These are phyloP conservation scores for Formica exsecta DNA, from an alignment of 1,140 invertebrate species.

Conservation along the genomic window DNA sequence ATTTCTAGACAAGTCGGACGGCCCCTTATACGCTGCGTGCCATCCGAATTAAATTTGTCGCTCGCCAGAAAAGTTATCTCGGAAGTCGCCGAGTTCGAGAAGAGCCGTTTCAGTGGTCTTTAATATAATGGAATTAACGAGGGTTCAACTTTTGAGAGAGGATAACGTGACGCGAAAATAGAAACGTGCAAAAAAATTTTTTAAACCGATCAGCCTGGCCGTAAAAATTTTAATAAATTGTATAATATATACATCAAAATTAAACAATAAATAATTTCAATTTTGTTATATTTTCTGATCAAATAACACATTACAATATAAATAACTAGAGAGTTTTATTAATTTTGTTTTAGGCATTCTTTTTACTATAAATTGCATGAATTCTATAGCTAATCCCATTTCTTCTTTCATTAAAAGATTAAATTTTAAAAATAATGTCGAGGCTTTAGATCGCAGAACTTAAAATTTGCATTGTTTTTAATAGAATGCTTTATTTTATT, in stretches of 20 bases:
- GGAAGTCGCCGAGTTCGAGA: constrained; percentile 1
- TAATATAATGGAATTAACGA: constrained; percentile 41
- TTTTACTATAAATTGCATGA: too few species aligned
- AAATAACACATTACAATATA: not conserved
- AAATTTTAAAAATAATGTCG: not conserved
- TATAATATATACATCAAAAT: not conserved
- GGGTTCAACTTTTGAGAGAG: constrained; percentile 3
- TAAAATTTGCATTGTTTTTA: not conserved
- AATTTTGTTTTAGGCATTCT: not conserved
- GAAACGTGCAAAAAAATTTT: not conserved
- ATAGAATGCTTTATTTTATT: not conserved
- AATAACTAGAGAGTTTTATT: not conserved
- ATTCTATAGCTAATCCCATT: not conserved
- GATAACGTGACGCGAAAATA: not conserved
- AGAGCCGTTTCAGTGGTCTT: not conserved
- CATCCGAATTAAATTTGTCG: constrained; percentile 50
- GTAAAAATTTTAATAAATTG: not conserved
- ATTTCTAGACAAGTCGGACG: constrained; percentile 18
- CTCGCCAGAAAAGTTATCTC: constrained; percentile 30
- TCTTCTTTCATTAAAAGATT: not conserved
- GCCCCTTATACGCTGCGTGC: not conserved
- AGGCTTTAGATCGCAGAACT: not conserved
- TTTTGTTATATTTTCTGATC: not conserved
- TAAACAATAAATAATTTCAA: not conserved
- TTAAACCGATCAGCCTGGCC: not conserved